phyloP scores from a whole-genome alignment of 2,888 invertebrate species.

The Rhogogaster chlorosoma region DNA sequence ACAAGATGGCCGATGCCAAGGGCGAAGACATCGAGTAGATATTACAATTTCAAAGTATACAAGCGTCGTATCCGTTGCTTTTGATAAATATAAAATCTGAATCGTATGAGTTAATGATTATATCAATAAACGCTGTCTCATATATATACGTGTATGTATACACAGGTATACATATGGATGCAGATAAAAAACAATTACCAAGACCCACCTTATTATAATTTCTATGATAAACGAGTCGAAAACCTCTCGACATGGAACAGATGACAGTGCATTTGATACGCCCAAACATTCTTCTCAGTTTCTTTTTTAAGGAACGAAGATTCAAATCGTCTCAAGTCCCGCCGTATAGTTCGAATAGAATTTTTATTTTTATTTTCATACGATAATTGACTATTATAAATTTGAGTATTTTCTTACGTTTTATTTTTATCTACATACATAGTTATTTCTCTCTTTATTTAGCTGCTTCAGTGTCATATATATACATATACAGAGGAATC shows the following conservation, averaged over 20 bases:
- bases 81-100: not conserved
- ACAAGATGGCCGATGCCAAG: not conserved
- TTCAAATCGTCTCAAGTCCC: not conserved
- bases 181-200: slow-evolving; percentile 25
- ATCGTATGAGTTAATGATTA: not conserved
- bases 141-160: not conserved
- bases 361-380: not conserved
- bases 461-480: not conserved
- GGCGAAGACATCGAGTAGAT: not conserved
- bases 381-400: not conserved
- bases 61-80: not conserved
- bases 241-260: slow-evolving; percentile 42
- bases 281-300: slow-evolving; percentile 31
- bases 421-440: not conserved
- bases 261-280: slow-evolving; percentile 47
- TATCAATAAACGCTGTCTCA: not conserved
- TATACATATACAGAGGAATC: not conserved
- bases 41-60: not conserved
- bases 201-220: slow-evolving; percentile 38
- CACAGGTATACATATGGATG: not conserved
- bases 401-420: not conserved
- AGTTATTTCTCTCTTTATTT: not conserved
- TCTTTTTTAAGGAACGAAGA: not conserved
- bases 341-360: too few species aligned
- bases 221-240: slow-evolving; percentile 31